These are phyloP conservation scores for Himantopus leucocephalus DNA, from an alignment of 2,113 vertebrate species.

Conservation along the genomic window DNA sequence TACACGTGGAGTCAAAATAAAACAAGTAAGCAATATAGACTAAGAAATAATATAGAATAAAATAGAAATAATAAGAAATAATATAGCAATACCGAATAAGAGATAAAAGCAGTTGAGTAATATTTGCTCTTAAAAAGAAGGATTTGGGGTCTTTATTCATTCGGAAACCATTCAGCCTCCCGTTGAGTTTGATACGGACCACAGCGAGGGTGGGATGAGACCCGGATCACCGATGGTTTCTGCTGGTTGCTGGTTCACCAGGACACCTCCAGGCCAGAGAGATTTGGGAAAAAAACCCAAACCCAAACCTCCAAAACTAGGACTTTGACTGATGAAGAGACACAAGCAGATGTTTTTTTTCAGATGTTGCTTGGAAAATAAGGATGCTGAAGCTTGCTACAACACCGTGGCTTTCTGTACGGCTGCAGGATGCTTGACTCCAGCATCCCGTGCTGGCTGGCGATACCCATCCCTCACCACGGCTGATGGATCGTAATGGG, in stretches of 20 bases:
- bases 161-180: background rate
- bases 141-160: background rate
- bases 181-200: fast-evolving
- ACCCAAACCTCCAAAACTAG: background rate
- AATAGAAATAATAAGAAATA: background rate
- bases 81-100: background rate
- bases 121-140: background rate
- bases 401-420: too few relatives aligned
- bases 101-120: background rate
- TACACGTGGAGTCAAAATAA: background rate
- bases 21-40: background rate
- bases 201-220: background rate
- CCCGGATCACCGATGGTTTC: background rate
- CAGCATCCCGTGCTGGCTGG: background rate
- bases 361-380: background rate
- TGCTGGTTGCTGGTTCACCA: background rate
- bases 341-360: background rate
- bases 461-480: background rate
- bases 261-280: background rate
- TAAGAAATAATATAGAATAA: background rate
- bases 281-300: fast-evolving
- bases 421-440: background rate
- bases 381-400: background rate
- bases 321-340: background rate
- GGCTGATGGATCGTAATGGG: background rate